phyloP scores from a whole-genome alignment of 2,888 invertebrate species.

The Artemia sinica region DNA sequence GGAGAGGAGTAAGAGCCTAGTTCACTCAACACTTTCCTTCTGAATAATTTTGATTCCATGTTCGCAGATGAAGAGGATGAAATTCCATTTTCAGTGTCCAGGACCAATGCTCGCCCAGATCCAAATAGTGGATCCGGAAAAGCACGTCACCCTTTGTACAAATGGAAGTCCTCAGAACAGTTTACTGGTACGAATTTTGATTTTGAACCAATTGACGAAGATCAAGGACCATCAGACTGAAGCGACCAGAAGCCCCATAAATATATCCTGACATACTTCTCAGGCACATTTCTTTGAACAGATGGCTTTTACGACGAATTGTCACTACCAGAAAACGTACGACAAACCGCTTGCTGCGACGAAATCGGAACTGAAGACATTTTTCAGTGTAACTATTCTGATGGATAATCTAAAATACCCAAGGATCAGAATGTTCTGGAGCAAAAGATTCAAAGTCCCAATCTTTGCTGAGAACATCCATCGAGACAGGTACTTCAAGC shows the following conservation, averaged over 20 bases:
- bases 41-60: constrained; percentile 2
- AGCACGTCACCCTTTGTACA: background rate
- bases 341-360: background rate
- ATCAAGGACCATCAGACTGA: background rate
- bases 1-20: background rate
- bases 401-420: constrained; percentile 2
- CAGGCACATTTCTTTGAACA: too few relatives aligned
- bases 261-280: too few relatives aligned
- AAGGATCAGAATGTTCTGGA: constrained; percentile 15
- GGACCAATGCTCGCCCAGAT: background rate
- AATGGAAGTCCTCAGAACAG: constrained; percentile 4
- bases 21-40: background rate
- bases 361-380: constrained; percentile 9
- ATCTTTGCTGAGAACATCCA: constrained; percentile 13
- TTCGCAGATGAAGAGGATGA: background rate
- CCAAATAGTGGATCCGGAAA: background rate
- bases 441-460: too few relatives aligned
- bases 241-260: background rate
- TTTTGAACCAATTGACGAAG: background rate
- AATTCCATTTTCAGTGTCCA: background rate
- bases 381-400: constrained; percentile 7
- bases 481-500: constrained; percentile 14
- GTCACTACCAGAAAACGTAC: background rate
- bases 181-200: background rate
- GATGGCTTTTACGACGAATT: too few relatives aligned